These are phyloP conservation scores for Eulemur coronatus DNA, from an alignment of 2,797 vertebrate genomes.

Conservation along the genomic window DNA sequence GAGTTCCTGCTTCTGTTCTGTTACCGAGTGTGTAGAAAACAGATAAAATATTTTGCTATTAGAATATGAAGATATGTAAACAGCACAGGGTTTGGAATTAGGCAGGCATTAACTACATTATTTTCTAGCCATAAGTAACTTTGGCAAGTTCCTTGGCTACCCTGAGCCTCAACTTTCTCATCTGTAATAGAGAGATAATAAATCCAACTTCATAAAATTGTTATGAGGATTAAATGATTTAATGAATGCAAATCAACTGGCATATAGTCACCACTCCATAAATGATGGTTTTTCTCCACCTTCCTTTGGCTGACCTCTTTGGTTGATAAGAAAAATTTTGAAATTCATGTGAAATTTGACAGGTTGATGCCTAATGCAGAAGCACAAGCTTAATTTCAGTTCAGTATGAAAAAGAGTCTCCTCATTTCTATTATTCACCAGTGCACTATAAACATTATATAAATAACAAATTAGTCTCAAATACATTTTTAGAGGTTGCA, in stretches of 20 bases:
- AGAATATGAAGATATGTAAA: background rate
- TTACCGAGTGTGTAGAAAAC: background rate
- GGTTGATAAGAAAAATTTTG: background rate
- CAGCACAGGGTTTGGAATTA: background rate
- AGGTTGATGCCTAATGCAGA: background rate
- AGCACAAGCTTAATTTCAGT: background rate
- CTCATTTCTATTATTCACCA: background rate
- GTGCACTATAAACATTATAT: background rate
- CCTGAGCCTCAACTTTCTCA: background rate
- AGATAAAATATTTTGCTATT: slow-evolving; percentile 6
- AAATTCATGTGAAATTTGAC: background rate
- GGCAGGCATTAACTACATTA: background rate
- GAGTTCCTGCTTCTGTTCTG: background rate
- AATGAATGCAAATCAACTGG: background rate
- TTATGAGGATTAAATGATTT: background rate
- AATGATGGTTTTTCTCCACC: background rate
- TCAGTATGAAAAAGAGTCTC: background rate
- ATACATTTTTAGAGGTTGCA: background rate
- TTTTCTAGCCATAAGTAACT: background rate
- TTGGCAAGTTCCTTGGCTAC: background rate
- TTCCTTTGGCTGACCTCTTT: background rate
- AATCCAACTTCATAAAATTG: background rate
- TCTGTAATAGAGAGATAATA: slow-evolving; percentile 19
- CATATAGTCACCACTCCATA: background rate
- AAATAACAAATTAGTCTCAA: background rate